phyloP scores from a whole-genome alignment of 23 tunicate genomes.

The Phallusia fumigata region DNA sequence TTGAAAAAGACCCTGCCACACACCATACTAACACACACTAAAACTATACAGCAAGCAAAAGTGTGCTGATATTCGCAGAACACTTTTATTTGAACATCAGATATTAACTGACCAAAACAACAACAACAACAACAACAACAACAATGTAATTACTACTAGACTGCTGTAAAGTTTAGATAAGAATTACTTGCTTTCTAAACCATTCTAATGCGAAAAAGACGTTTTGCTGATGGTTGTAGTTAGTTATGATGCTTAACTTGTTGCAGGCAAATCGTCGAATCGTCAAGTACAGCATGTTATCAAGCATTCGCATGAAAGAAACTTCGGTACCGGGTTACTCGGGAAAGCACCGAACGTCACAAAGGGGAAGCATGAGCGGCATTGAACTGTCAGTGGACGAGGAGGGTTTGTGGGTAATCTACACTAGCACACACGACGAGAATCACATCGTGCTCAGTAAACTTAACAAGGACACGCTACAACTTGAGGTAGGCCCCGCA shows the following conservation, averaged over 20 bases:
- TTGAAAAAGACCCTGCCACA: not conserved
- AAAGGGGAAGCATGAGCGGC: constrained; percentile 4
- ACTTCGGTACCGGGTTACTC: constrained; percentile 20
- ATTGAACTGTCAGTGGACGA: constrained; percentile 71
- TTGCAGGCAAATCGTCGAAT: constrained; percentile 18
- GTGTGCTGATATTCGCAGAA: no score
- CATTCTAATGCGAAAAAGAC: no score
- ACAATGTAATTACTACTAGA: no score
- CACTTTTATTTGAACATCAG: no score
- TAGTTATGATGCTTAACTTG: no score
- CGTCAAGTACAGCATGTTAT: constrained; percentile 39
- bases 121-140: no score
- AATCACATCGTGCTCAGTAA: constrained; percentile 41
- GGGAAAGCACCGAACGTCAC: not conserved
- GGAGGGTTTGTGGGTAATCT: constrained; percentile 70
- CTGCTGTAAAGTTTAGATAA: no score
- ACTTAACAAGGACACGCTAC: constrained; percentile 50
- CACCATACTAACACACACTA: not conserved
- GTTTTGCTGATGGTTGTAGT: no score
- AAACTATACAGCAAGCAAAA: not conserved
- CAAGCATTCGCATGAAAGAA: constrained; percentile 32
- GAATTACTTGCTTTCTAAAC: no score
- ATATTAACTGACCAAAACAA: no score
- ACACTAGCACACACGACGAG: constrained; percentile 23
- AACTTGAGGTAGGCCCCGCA: constrained; percentile 44